Percentiles rank a stretch among this genome's conserved stretches.
These are phyloP conservation scores for Cyanistes caeruleus DNA, from an alignment of 2,113 vertebrate genomes.

Conservation along the genomic window DNA sequence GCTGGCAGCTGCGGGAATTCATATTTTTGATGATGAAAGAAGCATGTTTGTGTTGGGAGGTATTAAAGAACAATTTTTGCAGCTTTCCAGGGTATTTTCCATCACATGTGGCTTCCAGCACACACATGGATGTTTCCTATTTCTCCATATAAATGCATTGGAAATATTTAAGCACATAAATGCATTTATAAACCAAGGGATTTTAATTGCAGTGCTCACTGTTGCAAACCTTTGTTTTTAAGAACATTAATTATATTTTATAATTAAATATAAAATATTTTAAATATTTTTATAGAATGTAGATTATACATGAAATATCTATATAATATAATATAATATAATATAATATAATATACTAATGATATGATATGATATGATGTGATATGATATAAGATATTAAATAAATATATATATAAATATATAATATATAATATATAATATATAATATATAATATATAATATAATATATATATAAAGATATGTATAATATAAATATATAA, in stretches of 20 bases:
- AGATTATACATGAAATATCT: too few species aligned
- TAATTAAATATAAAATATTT: too few species aligned
- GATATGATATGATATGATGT: too few species aligned
- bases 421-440: too few species aligned
- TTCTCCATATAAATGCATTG: fast-evolving
- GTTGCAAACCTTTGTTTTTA: not conserved
- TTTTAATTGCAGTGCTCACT: not conserved
- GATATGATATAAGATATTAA: too few species aligned
- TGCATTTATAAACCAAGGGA: fast-evolving
- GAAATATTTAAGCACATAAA: not conserved
- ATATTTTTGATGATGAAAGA: fast-evolving
- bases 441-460: too few species aligned
- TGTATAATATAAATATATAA: too few species aligned
- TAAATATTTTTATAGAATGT: too few species aligned
- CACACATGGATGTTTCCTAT: not conserved
- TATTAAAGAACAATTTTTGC: not conserved
- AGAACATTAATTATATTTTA: not conserved
- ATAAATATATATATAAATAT: too few species aligned
- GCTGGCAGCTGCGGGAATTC: not conserved
- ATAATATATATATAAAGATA: too few species aligned
- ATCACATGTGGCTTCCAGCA: not conserved
- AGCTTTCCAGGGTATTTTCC: not conserved
- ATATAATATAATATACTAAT: too few species aligned
- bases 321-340: too few species aligned
- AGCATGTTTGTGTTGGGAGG: not conserved